Conservation (phyloP, 2,113 vertebrate genomes). For the Orthochromis indermauri region DNA sequence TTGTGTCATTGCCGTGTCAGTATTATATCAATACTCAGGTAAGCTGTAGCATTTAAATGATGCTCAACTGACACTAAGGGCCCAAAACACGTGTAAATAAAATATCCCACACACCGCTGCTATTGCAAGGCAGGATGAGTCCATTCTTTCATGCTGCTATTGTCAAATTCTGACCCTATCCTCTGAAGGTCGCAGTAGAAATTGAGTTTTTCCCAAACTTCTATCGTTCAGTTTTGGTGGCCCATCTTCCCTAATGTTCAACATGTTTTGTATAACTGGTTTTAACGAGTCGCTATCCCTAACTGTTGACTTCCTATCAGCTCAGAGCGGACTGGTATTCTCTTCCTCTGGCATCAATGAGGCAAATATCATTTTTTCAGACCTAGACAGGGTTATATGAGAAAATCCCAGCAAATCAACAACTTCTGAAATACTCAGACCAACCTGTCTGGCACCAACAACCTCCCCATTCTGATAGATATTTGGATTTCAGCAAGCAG, state of each 20-base stretch:
- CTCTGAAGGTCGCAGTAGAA: background rate
- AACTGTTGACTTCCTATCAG: background rate
- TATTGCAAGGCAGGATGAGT: accelerated
- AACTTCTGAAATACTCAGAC: background rate
- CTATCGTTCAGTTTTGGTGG: accelerated
- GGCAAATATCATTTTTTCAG: background rate
- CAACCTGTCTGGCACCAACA: background rate
- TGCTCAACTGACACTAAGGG: background rate
- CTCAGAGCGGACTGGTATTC: background rate
- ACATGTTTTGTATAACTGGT: accelerated
- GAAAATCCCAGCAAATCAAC: background rate
- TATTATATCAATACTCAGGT: background rate
- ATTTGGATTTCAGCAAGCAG: background rate
- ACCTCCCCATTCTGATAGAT: background rate
- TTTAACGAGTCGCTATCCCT: accelerated
- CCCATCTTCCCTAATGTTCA: background rate
- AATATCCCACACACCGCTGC: background rate
- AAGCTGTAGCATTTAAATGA: background rate
- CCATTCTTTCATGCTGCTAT: accelerated
- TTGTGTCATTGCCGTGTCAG: accelerated
- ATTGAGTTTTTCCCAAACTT: background rate
- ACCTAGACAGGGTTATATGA: accelerated
- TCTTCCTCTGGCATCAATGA: accelerated
- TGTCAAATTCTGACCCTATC: accelerated
- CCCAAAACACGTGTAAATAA: background rate